Evolutionary conservation across 1,140 invertebrate species (phyloP).

Genomic region (Drosophila nigrodunni): DNA sequence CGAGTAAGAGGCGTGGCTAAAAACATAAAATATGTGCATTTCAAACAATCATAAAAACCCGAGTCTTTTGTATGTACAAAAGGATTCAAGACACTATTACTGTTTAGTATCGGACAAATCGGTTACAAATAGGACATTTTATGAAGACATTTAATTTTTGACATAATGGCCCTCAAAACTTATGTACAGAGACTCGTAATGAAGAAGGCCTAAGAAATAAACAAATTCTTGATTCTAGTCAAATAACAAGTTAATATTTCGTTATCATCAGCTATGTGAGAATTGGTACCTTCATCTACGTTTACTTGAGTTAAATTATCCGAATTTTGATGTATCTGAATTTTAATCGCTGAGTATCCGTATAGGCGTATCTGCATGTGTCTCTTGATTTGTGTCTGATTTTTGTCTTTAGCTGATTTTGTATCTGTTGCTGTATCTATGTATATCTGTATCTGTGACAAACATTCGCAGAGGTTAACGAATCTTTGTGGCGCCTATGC

Average conservation of each 20-base stretch:
- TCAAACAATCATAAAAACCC: too few species aligned
- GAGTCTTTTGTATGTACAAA: too few species aligned
- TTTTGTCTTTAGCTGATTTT: slow-evolving; percentile 1
- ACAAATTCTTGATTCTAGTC: too few species aligned
- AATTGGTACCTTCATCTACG: not conserved
- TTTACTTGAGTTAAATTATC: not conserved
- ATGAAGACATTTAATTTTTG: too few species aligned
- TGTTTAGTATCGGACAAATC: too few species aligned
- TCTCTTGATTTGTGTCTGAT: slow-evolving; percentile 9
- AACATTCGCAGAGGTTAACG: slow-evolving; percentile 45
- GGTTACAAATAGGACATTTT: too few species aligned
- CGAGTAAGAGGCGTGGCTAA: too few species aligned
- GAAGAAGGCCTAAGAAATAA: too few species aligned
- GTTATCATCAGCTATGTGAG: not conserved
- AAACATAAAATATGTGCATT: too few species aligned
- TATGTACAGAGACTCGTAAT: too few species aligned
- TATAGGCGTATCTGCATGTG: not conserved
- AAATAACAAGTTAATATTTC: not conserved
- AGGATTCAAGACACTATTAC: too few species aligned
- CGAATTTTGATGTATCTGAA: not conserved
- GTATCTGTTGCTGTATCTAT: slow-evolving; percentile 5
- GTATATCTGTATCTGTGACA: slow-evolving; percentile 24
- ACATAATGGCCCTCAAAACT: not conserved
- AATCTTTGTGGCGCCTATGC: slow-evolving; percentile 53
- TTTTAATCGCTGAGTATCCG: not conserved